Evolutionary conservation across 1,140 invertebrate genomes (phyloP).

Genomic region (Orussus abietinus): DNA sequence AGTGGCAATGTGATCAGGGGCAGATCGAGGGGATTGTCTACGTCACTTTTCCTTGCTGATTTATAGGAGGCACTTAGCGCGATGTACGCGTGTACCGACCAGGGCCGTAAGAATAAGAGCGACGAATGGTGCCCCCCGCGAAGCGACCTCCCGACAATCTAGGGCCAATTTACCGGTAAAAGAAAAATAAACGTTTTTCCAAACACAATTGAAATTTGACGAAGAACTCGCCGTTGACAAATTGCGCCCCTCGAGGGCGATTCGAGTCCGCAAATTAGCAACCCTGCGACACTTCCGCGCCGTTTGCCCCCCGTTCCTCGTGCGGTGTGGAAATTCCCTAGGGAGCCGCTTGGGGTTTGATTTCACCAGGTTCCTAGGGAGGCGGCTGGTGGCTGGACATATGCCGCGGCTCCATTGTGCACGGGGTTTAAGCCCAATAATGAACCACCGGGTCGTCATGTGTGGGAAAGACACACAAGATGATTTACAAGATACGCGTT

Average conservation of each 20-base stretch:
- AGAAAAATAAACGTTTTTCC: too few species aligned
- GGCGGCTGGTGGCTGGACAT: constrained; percentile 25
- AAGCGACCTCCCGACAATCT: too few species aligned
- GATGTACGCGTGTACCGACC: neutral
- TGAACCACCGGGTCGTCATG: constrained; percentile 25
- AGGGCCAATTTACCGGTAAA: too few species aligned
- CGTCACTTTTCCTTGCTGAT: neutral
- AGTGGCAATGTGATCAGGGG: constrained; percentile 24
- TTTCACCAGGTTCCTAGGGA: constrained; percentile 17
- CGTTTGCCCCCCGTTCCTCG: neutral
- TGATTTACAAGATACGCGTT: too few species aligned
- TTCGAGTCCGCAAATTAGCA: too few species aligned
- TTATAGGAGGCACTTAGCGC: constrained; percentile 11
- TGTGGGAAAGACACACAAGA: constrained; percentile 38
- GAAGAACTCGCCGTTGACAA: too few species aligned
- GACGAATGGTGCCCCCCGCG: too few species aligned
- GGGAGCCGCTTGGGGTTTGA: constrained; percentile 29
- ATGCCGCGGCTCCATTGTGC: constrained; percentile 19
- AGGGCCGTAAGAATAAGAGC: neutral
- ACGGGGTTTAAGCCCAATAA: constrained; percentile 30
- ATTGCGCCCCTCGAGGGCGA: too few species aligned
- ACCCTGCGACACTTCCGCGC: too few species aligned
- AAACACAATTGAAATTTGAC: too few species aligned
- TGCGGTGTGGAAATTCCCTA: constrained; percentile 21
- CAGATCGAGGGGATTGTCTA: too few species aligned